Evolutionary conservation across 2,797 vertebrate species (phyloP).

Genomic region (Triplophysa bombifrons): DNA sequence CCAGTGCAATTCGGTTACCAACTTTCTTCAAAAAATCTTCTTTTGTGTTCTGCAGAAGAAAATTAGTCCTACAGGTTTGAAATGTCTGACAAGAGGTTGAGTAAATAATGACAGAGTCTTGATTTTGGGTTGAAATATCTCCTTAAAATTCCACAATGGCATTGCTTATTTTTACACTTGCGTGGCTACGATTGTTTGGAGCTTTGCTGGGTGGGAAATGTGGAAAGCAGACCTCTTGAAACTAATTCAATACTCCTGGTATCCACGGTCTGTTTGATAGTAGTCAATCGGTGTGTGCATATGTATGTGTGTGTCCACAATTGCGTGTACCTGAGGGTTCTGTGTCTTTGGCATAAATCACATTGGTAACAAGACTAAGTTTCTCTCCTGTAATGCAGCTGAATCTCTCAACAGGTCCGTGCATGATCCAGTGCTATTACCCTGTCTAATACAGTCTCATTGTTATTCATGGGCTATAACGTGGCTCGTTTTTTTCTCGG

Average conservation of each 20-base stretch:
- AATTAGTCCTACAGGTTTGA: too few relatives aligned
- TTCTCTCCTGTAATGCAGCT: slow-evolving; percentile 50
- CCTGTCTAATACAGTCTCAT: slow-evolving; percentile 58
- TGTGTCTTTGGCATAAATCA: slow-evolving; percentile 43
- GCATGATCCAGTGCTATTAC: slow-evolving; percentile 58
- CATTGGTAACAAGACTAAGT: slow-evolving; percentile 55
- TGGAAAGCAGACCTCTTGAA: not conserved
- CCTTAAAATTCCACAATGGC: too few relatives aligned
- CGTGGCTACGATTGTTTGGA: not conserved
- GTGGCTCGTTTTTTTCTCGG: slow-evolving; percentile 26
- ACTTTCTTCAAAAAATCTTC: too few relatives aligned
- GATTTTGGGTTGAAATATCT: too few relatives aligned
- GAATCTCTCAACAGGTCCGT: slow-evolving; percentile 58
- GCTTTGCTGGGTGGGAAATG: not conserved
- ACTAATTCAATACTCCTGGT: not conserved
- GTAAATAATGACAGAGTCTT: too few relatives aligned
- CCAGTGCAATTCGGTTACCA: too few relatives aligned
- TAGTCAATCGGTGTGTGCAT: slow-evolving; percentile 31
- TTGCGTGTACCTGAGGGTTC: slow-evolving; percentile 41
- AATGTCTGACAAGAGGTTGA: too few relatives aligned
- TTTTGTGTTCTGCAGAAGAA: too few relatives aligned
- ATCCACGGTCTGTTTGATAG: slow-evolving; percentile 17
- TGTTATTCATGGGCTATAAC: slow-evolving; percentile 64
- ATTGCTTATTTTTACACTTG: too few relatives aligned
- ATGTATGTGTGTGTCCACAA: not conserved